Base-by-base conservation (phyloP, 2,888 invertebrate species). In the Philereme vetulata region DNA sequence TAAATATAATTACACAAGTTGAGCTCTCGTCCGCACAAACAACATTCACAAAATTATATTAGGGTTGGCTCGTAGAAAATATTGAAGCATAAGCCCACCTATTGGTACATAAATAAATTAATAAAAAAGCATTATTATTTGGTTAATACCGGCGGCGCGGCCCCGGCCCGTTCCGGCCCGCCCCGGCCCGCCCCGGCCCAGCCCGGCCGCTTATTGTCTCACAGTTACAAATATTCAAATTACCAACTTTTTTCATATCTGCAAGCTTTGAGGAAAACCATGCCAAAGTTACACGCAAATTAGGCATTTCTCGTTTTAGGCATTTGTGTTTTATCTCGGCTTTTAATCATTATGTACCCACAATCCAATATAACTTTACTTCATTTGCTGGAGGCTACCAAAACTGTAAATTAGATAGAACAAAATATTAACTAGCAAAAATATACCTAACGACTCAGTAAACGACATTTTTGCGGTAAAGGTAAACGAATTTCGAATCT, bases 201-300 rank as follows among this genome's bases (percentile, higher is more conserved):
- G 53, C 11, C 61, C 21, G 21, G 21, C 49, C 58, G 36, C 55
- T 55, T 45, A 56, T 55, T 62, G 62, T 58, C 51, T 55, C 58
- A 48, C 10, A 42, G 48, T 43, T 51, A 58, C 66, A 59, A 64
- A 66, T 62, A 64, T 63, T 62, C 56, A 57, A 66, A 60, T 59
- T 59, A 55, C 62, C 44, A 68, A 68, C 64, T 68, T 68, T 68
- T 66, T 68, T 66, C 66, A 68, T 66, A 64, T 58, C 48, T 52
- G 44, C 55, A 34, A 58, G 45, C 45, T 42, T 49, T 10, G 42
- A 46, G 45, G 42, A 45, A 62, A 58, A 36, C 47, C 48, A 45
- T 45, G 35, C 55, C 54, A 48, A 55, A 55, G 54, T 58, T 51
- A 46, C 51, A 57, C 43, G 51, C 46, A 58, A 62, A 62, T 62